phyloP scores from a whole-genome alignment of 2,797 vertebrate species.

The Sebastes vulpes region DNA sequence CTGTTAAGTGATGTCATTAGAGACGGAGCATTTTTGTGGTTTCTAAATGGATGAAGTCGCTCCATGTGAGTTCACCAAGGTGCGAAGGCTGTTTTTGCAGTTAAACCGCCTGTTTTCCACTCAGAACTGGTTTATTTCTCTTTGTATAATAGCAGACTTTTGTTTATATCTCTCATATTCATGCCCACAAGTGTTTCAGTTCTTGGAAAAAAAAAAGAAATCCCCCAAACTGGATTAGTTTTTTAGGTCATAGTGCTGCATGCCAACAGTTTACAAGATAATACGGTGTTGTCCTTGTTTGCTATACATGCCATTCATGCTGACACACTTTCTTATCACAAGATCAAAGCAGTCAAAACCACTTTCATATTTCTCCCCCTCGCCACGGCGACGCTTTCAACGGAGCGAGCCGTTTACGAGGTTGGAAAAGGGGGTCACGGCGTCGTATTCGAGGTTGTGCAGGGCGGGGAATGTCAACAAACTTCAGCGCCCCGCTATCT shows the following conservation, averaged over 20 bases:
- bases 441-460: constrained; percentile 36
- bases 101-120: constrained; percentile 46
- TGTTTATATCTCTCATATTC: constrained; percentile 23
- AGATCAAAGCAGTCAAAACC: constrained; percentile 32
- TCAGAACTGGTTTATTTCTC: neutral
- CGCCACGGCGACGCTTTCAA: constrained; percentile 19
- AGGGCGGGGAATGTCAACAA: constrained; percentile 72
- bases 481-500: constrained; percentile 52
- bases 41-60: constrained; percentile 55
- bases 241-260: constrained; percentile 57
- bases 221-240: constrained; percentile 50
- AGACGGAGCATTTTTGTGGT: constrained; percentile 60
- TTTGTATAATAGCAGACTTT: neutral
- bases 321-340: constrained; percentile 63
- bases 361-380: constrained; percentile 42
- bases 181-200: neutral
- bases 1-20: constrained; percentile 71
- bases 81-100: constrained; percentile 39
- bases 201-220: neutral
- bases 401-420: constrained; percentile 38
- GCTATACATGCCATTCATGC: constrained; percentile 16
- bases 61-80: constrained; percentile 61
- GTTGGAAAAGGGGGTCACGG: constrained; percentile 29
- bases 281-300: constrained; percentile 62
- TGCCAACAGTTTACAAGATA: constrained; percentile 63